Evolutionary conservation across 2,888 invertebrate species (phyloP), one percentile per base, ranked within the genome.

Genomic region (Agelastica alni): DNA sequence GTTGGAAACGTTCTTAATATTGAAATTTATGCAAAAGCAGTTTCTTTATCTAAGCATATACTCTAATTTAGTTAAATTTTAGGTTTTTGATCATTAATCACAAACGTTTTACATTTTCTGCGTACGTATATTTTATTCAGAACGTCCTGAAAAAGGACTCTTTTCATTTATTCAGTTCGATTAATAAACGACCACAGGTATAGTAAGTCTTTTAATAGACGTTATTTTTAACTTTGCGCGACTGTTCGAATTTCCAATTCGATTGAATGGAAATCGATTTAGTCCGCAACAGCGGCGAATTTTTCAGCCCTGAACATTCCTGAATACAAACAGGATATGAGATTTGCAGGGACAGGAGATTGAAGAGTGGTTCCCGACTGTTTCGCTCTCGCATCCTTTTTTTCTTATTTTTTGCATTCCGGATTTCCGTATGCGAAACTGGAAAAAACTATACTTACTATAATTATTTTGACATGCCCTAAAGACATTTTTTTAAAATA

Each of bases 251-350:
- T 14, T 20, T 45, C 16, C 30, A 46, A 49, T 43, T 46, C 41
- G 16, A 41, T 45, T 13, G 13, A 41, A 46, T 16, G 20, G 12
- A 26, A 44, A 54, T 32, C 34, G 34, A 54, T 51, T 51, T 44
- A 41, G 45, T 20, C 36, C 32, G 42, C 18, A 39, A 6, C 10
- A 41, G 10, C 14, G 36, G 16, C n/a, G 46, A 55, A 51, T 57
- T 57, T 57, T 57, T 53, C 53, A 49, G 32, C 39, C 41, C 46
- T 28, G 22, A 54, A 45, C n/a, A 51, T 30, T 45, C 46, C 51
- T 47, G 46, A 58, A 54, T 58, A 39, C 51, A 34, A 51, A 54
- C 53, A 53, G 58, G 58, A 53, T 58, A 58, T 58, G 58, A 58
- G 58, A 58, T 58, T 53, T 54, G 53, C 44, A 42, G 41, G 28